Evolutionary conservation across 1,140 invertebrate genomes (phyloP), one percentile per base, ranked within the genome.

Genomic region (Diploscapter pachys): DNA sequence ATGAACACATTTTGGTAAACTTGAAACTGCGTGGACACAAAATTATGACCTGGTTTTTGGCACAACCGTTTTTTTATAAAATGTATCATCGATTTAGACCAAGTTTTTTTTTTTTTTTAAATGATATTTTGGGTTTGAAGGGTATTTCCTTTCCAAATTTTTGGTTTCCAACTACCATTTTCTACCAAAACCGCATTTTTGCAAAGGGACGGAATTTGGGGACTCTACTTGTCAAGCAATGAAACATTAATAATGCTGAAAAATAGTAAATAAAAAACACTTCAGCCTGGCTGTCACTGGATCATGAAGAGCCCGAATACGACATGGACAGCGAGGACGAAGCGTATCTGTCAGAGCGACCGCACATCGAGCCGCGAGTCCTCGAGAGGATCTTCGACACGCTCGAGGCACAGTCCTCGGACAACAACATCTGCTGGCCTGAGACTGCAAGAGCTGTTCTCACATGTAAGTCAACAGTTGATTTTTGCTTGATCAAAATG

Each of bases 311-410:
- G 85, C 95, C 95, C 50, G 96, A 98, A 83, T 99, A 99, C 89
- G 96, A 99, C 88, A 94, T 98, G 91, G 96, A 99, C 87, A 93
- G 93, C 54, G 95, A 97, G 83, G 96, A 99, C 88, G 94, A 98
- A 88, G 89, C 88, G 79, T 99, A 95, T 95, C 88, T 99, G 55
- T 88, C 75, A 90, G 90, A 85, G 91, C 92, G 82, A 89, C 93
- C 87, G 90, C 86, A 88, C 70, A 85, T 89, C 75, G 74, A 77
- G 31, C 63, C 74, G 51, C 55, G 70, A 57, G 90, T 90, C 86
- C 53, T 76, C 52, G 75, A 76, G 48, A 71, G 68, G 54, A 61
- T 76, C 4, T 67, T 76, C 55, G 75, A 71, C 13, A 63, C 63
- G 4, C 52, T 76, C 5, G 75, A 76, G 61, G 62, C 62, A 51